A percentile compares a stretch with the other conserved stretches of the same genome.
Conservation (phyloP, 1,140 invertebrate genomes). For the Druon quercuslanigerum region DNA sequence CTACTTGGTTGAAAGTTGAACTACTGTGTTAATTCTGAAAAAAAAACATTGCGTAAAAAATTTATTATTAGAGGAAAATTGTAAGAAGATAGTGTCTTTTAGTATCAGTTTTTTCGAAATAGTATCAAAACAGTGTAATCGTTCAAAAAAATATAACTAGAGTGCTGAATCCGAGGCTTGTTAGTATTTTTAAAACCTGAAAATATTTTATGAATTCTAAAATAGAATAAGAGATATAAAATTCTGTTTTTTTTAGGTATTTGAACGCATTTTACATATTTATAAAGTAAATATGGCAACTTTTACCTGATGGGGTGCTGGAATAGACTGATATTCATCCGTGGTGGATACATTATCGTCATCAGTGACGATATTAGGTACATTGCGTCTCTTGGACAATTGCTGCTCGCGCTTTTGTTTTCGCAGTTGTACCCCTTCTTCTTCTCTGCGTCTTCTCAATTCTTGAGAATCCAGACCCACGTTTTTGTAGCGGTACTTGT, state of each 20-base stretch:
- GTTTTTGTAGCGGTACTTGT: slow-evolving; percentile 98
- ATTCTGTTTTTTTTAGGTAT: slow-evolving; percentile 2
- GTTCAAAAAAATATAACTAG: too few species aligned
- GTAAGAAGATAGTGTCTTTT: too few species aligned
- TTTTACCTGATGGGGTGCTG: slow-evolving; percentile 59
- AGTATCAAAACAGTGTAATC: too few species aligned
- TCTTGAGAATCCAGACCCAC: slow-evolving; percentile 93
- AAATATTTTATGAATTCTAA: slow-evolving; percentile 28
- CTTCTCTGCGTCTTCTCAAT: slow-evolving; percentile 92
- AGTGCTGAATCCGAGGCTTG: too few species aligned
- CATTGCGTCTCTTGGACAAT: slow-evolving; percentile 94
- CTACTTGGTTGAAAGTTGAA: too few species aligned
- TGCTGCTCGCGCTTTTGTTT: slow-evolving; percentile 97
- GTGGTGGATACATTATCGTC: slow-evolving; percentile 74
- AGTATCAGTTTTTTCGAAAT: too few species aligned
- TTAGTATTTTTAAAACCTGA: slow-evolving; percentile 45
- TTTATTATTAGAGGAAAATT: too few species aligned
- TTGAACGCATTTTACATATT: slow-evolving; percentile 36
- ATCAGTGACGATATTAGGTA: slow-evolving; percentile 76
- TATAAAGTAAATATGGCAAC: slow-evolving; percentile 8
- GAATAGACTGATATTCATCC: slow-evolving; percentile 59
- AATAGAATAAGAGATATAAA: slow-evolving; percentile 28
- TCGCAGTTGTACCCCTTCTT: slow-evolving; percentile 95
- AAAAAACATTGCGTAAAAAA: too few species aligned
- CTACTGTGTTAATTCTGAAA: too few species aligned